These are phyloP conservation scores for Eugnorisma glareosa DNA, from an alignment of 2,888 invertebrate genomes.

Conservation along the genomic window DNA sequence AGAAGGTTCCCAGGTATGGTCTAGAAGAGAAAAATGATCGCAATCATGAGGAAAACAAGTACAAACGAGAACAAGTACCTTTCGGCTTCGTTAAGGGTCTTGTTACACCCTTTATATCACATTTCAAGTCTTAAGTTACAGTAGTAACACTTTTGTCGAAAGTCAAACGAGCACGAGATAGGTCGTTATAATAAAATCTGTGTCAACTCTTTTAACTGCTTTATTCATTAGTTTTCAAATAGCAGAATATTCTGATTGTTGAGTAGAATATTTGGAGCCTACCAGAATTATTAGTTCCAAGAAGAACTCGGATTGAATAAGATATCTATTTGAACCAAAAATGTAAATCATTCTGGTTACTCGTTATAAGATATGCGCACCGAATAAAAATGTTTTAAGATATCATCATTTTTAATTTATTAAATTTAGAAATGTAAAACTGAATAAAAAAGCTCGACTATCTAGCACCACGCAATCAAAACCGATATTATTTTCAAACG, in stretches of 20 bases:
- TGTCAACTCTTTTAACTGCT: not conserved
- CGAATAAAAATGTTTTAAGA: not conserved
- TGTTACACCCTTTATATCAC: too few relatives aligned
- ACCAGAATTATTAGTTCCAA: slow-evolving; percentile 3
- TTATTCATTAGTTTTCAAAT: slow-evolving; percentile 7
- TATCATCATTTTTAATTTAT: not conserved
- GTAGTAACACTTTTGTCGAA: not conserved
- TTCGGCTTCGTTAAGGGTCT: too few relatives aligned
- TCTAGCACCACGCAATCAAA: slow-evolving; percentile 35
- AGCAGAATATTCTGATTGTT: not conserved
- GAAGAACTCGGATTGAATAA: not conserved
- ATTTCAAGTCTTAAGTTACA: not conserved
- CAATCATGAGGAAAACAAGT: too few relatives aligned
- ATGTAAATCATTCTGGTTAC: slow-evolving; percentile 8
- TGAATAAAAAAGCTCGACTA: slow-evolving; percentile 25
- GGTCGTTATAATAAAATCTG: not conserved
- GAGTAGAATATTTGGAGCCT: not conserved
- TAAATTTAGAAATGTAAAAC: not conserved
- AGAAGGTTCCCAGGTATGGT: too few relatives aligned
- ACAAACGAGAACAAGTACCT: too few relatives aligned
- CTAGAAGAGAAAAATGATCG: too few relatives aligned
- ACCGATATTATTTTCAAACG: slow-evolving; percentile 36
- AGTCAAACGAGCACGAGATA: not conserved
- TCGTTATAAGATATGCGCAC: not conserved
- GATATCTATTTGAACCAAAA: not conserved